Base-by-base conservation (phyloP, 2,888 invertebrate genomes). In the Litoditis marina region DNA sequence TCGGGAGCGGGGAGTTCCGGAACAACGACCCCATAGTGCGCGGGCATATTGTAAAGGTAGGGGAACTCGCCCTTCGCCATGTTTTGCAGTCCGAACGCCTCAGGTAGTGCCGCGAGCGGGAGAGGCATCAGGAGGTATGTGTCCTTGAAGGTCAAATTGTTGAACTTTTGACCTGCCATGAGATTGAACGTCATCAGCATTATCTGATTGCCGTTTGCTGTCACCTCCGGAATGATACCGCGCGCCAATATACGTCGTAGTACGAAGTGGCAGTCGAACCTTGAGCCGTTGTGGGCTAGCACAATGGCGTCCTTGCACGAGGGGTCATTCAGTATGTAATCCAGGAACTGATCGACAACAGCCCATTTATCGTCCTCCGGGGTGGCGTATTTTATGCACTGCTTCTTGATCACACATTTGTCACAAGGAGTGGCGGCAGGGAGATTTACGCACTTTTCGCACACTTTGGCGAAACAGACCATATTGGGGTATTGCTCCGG, bases 221-320 rank as follows among this genome's bases (percentile, higher is more conserved):
- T 49, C 22, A 49, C n/a, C n/a, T 49, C 49, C 11, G 49, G 49
- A 49, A 13, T 13, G 22, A 49, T 22, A 13, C 22, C 16, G 8
- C n/a, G 8, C 22, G 16, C 49, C 16, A 49, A 11, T 22, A 49
- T 16, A 13, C 49, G 16, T 16, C 22, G 8, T 19, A 49, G 11
- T 49, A 49, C 11, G n/a, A 49, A 49, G 22, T 49, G 49, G 8
- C 11, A 11, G 22, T 49, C 49, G 49, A 49, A 49, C n/a, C 49
- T 13, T 11, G 49, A 49, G 16, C 49, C 49, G n/a, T 49, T 49
- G 22, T 49, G 49, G 16, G 49, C 49, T 16, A 49, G 8, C 8
- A 49, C 13, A 16, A 49, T 13, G 11, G 16, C 11, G 11, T 22
- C 49, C 8, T 49, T 22, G n/a, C n/a, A 16, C 11, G 16, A 11